A percentile compares a stretch with the other conserved stretches of the same genome.
These are phyloP conservation scores for Micromys minutus DNA, from an alignment of 2,113 vertebrate species.

Conservation along the genomic window DNA sequence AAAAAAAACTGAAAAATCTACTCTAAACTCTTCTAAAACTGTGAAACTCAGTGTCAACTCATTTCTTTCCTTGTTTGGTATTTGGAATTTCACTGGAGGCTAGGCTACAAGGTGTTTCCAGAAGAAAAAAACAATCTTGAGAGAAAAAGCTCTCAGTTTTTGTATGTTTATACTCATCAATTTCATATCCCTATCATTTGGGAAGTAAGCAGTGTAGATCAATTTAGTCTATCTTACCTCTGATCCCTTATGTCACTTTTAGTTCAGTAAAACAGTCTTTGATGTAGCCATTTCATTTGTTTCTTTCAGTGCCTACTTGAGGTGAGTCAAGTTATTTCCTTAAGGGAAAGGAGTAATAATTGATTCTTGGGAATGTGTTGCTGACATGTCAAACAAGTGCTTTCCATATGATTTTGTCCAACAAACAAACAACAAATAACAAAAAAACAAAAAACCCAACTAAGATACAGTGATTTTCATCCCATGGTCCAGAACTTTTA, in stretches of 20 bases:
- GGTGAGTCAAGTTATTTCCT: not conserved
- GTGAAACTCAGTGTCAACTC: not conserved
- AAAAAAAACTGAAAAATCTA: not conserved
- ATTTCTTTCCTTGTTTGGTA: not conserved
- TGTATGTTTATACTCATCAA: not conserved
- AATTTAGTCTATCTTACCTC: not conserved
- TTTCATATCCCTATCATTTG: not conserved
- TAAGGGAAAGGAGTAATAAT: not conserved
- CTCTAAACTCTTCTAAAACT: not conserved
- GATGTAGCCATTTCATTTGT: not conserved
- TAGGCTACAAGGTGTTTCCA: not conserved
- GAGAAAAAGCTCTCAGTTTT: not conserved
- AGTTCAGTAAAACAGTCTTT: not conserved
- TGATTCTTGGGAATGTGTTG: not conserved
- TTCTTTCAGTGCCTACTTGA: fast-evolving
- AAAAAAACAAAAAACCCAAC: not conserved
- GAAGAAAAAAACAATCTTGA: not conserved
- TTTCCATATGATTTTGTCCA: not conserved
- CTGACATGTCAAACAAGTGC: not conserved
- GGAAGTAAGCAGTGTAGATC: not conserved
- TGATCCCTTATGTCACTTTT: not conserved
- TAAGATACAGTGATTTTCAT: not conserved
- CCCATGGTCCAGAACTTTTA: not conserved
- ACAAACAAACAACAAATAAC: not conserved
- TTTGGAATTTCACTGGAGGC: not conserved